A percentile compares a stretch with the other conserved stretches of the same genome.
Evolutionary conservation across 2,888 invertebrate genomes (phyloP).

Genomic region (Chorisops tibialis): DNA sequence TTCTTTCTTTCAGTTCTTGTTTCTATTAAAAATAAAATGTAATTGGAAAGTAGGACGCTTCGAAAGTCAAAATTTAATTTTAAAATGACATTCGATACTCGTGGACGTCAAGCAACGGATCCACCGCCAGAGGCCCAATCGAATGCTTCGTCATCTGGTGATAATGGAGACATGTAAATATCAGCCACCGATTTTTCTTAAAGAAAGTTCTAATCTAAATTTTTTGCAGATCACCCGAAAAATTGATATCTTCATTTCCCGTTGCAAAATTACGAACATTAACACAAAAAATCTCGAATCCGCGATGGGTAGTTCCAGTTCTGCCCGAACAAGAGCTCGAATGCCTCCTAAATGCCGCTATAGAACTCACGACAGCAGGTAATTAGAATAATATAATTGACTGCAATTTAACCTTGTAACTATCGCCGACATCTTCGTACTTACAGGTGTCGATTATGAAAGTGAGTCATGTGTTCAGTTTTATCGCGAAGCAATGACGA

Average conservation of each 20-base stretch:
- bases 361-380: constrained; percentile 83
- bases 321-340: constrained; percentile 94
- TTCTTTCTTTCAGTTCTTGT: constrained; percentile 3
- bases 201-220: background rate
- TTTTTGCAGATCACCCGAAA: constrained; percentile 46
- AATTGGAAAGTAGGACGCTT: constrained; percentile 17
- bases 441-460: constrained; percentile 82
- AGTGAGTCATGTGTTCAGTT: constrained; percentile 91
- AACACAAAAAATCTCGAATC: constrained; percentile 94
- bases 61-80: constrained; percentile 6
- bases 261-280: constrained; percentile 79
- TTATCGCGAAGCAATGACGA: constrained; percentile 89
- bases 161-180: constrained; percentile 34
- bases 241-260: constrained; percentile 64
- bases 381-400: constrained; percentile 34
- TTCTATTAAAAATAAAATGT: constrained; percentile 20
- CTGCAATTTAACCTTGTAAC: background rate
- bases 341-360: constrained; percentile 82
- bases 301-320: constrained; percentile 96
- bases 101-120: constrained; percentile 43
- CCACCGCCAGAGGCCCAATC: constrained; percentile 37
- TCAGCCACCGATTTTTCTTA: background rate
- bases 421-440: constrained; percentile 37
- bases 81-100: constrained; percentile 50
- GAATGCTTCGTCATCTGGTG: constrained; percentile 35